phyloP scores from a whole-genome alignment of 2,113 vertebrate genomes.

The Euleptes europaea region DNA sequence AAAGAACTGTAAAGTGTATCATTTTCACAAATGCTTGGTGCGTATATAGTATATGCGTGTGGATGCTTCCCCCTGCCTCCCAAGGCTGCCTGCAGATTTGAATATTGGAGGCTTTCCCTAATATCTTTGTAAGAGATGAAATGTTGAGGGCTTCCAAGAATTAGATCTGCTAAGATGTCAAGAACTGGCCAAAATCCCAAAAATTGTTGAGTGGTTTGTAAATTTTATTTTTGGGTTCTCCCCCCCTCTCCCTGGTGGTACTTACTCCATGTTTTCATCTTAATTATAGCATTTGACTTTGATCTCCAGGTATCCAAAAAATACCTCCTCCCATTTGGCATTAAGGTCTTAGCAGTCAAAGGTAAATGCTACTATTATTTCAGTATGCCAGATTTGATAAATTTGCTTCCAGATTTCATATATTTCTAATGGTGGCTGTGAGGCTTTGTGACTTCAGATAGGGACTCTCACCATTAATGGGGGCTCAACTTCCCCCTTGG shows the following conservation, averaged over 20 bases:
- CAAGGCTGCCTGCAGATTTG: not conserved
- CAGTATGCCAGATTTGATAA: not conserved
- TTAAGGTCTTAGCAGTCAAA: too few relatives aligned
- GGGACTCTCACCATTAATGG: too few relatives aligned
- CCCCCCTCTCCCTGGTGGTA: not conserved
- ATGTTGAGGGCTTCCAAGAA: not conserved
- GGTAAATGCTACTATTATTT: not conserved
- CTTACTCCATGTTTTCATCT: not conserved
- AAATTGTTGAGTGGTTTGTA: not conserved
- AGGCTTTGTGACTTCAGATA: not conserved
- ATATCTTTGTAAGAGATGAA: not conserved
- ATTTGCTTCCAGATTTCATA: not conserved
- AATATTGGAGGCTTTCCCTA: not conserved
- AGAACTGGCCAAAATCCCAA: not conserved
- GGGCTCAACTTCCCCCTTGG: not conserved
- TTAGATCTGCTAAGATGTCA: not conserved
- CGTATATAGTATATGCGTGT: not conserved
- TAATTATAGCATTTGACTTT: not conserved
- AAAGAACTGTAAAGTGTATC: conserved; percentile 42
- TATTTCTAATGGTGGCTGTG: not conserved
- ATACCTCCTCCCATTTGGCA: too few relatives aligned
- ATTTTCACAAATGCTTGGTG: conserved; percentile 19
- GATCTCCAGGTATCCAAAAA: not conserved
- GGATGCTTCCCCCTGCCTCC: not conserved
- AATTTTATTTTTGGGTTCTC: not conserved